Conservation (phyloP, 2,797 vertebrate species). For the Ctenopoma kingsleyae region DNA sequence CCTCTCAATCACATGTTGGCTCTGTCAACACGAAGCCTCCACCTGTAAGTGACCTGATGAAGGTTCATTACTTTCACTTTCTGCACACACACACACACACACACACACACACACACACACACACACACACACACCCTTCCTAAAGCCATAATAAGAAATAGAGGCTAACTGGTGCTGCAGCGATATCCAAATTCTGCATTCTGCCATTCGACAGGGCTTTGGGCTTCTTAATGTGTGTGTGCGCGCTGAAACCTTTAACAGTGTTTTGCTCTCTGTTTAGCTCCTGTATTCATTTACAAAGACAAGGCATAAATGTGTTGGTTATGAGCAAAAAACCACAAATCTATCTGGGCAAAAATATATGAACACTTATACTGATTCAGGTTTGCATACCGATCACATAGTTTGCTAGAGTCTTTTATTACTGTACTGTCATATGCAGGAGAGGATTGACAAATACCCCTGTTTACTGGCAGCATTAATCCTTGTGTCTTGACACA, state of each 20-base stretch:
- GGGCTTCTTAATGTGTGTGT: conserved; percentile 28
- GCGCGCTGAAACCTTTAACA: conserved; percentile 39
- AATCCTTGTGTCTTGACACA: conserved; percentile 30
- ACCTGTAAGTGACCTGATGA: conserved; percentile 57
- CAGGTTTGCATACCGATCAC: conserved; percentile 31
- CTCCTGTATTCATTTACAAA: conserved; percentile 8
- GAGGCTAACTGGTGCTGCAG: conserved; percentile 64
- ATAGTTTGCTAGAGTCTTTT: conserved; percentile 10
- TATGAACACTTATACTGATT: conserved; percentile 7
- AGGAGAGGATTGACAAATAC: conserved; percentile 29
- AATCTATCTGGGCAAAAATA: neutral
- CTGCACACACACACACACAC: conserved; percentile 28
- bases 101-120: conserved; percentile 31
- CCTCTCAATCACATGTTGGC: conserved; percentile 45
- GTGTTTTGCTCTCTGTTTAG: conserved; percentile 18
- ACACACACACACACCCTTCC: conserved; percentile 31
- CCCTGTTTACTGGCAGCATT: conserved; percentile 22
- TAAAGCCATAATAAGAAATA: conserved; percentile 49
- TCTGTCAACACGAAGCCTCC: conserved; percentile 39
- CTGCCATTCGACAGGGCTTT: conserved; percentile 61
- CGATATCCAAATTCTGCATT: conserved; percentile 61
- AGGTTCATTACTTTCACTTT: conserved; percentile 46
- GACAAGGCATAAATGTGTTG: conserved; percentile 12
- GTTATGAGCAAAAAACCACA: neutral
- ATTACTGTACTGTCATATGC: conserved; percentile 27